phyloP scores from a whole-genome alignment of 2,888 invertebrate genomes.

The Drosophila dives region DNA sequence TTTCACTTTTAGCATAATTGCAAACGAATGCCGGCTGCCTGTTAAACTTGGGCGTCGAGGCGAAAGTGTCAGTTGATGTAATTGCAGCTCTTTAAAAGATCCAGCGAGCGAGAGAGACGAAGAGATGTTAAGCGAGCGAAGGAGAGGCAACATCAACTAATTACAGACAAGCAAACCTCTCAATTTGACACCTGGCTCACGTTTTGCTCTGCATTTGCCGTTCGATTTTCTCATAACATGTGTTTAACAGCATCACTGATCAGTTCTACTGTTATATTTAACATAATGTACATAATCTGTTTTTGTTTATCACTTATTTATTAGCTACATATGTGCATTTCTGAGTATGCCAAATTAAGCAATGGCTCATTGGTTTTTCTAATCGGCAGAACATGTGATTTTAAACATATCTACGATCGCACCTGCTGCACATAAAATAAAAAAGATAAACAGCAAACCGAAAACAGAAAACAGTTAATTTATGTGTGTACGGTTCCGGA shows the following conservation, averaged over 20 bases:
- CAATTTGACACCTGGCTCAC: conserved; percentile 29
- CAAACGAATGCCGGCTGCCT: conserved; percentile 21
- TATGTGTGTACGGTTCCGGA: conserved; percentile 44
- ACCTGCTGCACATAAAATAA: conserved; percentile 7
- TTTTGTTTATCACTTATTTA: neutral
- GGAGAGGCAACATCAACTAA: conserved; percentile 26
- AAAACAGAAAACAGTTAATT: neutral
- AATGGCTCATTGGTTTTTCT: neutral
- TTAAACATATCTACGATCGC: conserved; percentile 51
- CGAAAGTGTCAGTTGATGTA: conserved; percentile 63
- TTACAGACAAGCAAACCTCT: conserved; percentile 19
- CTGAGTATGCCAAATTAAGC: neutral
- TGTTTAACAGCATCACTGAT: conserved; percentile 51
- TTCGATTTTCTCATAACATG: conserved; percentile 48
- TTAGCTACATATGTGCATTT: neutral
- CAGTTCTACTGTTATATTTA: neutral
- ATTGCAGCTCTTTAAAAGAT: conserved; percentile 44
- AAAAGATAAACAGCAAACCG: neutral
- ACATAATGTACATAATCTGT: neutral
- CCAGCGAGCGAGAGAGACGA: conserved; percentile 23
- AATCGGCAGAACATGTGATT: conserved; percentile 54
- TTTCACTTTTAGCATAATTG: conserved; percentile 68
- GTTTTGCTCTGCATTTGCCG: conserved; percentile 8
- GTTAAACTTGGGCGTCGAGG: conserved; percentile 36
- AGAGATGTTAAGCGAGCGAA: conserved; percentile 24